Conservation (phyloP, 2,888 invertebrate genomes). For the Spisula solida region DNA sequence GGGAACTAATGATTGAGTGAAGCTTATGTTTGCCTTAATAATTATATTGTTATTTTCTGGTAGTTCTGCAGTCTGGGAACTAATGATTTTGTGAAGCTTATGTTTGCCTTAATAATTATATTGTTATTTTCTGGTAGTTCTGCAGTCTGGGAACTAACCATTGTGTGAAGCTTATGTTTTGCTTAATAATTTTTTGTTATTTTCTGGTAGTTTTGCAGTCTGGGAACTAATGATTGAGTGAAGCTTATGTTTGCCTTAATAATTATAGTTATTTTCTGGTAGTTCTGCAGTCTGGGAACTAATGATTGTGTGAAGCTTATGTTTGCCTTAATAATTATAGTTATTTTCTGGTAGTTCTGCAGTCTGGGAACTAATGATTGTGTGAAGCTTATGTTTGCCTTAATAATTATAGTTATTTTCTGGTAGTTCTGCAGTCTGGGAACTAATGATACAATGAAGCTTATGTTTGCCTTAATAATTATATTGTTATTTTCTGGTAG, state of each 20-base stretch:
- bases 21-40: too few relatives aligned
- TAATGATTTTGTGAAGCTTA: conserved; percentile 95
- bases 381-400: conserved; percentile 93
- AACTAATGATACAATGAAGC: conserved; percentile 96
- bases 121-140: conserved; percentile 84
- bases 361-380: conserved; percentile 93
- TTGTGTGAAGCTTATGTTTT: conserved; percentile 92
- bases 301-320: conserved; percentile 94
- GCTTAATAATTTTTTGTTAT: too few relatives aligned
- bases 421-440: conserved; percentile 90
- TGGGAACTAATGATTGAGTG: conserved; percentile 94
- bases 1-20: conserved; percentile 94
- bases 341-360: conserved; percentile 88
- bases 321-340: too few relatives aligned
- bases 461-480: too few relatives aligned
- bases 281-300: conserved; percentile 92
- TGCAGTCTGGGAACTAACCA: conserved; percentile 93
- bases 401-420: too few relatives aligned
- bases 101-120: too few relatives aligned
- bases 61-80: conserved; percentile 91
- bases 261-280: conserved; percentile 37
- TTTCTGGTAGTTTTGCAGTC: conserved; percentile 89
- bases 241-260: conserved; percentile 93
- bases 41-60: conserved; percentile 31
- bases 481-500: conserved; percentile 78